Base-by-base conservation (phyloP, 1,140 invertebrate genomes). In the Amphibalanus amphitrite region DNA sequence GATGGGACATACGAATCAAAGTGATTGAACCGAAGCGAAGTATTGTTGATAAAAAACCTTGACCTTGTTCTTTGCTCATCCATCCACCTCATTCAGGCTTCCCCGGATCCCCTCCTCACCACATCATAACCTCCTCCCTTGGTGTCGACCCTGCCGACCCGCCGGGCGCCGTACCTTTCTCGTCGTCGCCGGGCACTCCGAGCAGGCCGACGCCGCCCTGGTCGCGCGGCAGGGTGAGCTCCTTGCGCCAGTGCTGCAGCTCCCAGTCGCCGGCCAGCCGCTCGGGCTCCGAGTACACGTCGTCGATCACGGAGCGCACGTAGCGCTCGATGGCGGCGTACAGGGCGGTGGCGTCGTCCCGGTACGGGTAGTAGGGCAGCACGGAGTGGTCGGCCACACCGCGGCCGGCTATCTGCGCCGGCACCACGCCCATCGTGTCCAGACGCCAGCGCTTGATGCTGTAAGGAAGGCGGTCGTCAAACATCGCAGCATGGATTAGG, bases 321-420 rank as follows among this genome's bases (percentile, higher is more conserved):
- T 83, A 83, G 75, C 78, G 80, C 64, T 79, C 76, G 33, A 83
- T 82, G 26, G 78, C 78, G 13, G 78, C 59, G 68, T 80, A 82
- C 13, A 84, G 71, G 0, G 78, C 70, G n/a, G 82, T 30, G 8
- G 80, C 81, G 76, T 84, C 83, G 75, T 83, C 81, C 71, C 83
- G 74, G 78, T 83, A 84, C 69, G 82, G 81, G 76, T 84, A 84
- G 67, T 81, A 77, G 0, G 82, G 82, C 23, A 84, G 73, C 47
- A 80, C 74, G 28, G 78, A 75, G 23, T 71, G 78, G 78, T 78
- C 81, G 71, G 72, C 65, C 25, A 80, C 78, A 28, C 75, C 78
- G 74, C 80, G 72, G 13, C 73, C 69, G 67, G 77, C 72, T 25
- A 81, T 73, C 71, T 81, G 78, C 38, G 77, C 76, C 29, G 77